Conservation (phyloP, 1,140 invertebrate species). For the Drosophila oshimai region DNA sequence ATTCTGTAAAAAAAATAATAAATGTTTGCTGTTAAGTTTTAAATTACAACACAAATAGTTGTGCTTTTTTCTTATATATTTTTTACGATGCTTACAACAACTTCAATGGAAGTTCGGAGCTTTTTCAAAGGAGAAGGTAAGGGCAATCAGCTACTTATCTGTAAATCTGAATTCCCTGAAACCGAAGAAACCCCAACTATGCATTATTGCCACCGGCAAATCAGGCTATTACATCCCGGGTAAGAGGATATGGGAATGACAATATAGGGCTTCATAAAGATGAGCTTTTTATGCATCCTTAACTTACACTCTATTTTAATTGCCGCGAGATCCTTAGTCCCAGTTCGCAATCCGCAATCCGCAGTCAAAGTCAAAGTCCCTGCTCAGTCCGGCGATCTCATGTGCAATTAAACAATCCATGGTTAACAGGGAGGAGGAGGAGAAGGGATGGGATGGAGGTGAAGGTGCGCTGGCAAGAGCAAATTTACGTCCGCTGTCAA, state of each 20-base stretch:
- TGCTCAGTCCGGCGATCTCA: constrained; percentile 42
- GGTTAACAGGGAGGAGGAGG: background rate
- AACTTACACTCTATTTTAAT: constrained; percentile 82
- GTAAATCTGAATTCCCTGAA: constrained; percentile 27
- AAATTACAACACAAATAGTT: no score
- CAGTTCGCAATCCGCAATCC: no score
- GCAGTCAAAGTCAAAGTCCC: background rate
- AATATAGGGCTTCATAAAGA: constrained; percentile 64
- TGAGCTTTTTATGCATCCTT: constrained; percentile 78
- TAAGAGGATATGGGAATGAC: constrained; percentile 11
- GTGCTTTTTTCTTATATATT: background rate
- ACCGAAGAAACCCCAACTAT: constrained; percentile 10
- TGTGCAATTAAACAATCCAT: constrained; percentile 76
- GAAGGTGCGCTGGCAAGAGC: constrained; percentile 56
- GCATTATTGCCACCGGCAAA: constrained; percentile 39
- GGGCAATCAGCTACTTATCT: constrained; percentile 37
- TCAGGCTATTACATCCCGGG: constrained; percentile 23
- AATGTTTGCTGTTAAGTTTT: no score
- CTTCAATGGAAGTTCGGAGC: background rate
- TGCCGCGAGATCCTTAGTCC: constrained; percentile 65
- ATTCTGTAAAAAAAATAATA: no score
- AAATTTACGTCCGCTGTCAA: constrained; percentile 82
- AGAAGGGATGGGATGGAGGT: background rate
- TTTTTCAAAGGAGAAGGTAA: background rate
- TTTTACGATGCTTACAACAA: background rate